Conservation (phyloP, 1,140 invertebrate genomes). For the Drosophila burlai region DNA sequence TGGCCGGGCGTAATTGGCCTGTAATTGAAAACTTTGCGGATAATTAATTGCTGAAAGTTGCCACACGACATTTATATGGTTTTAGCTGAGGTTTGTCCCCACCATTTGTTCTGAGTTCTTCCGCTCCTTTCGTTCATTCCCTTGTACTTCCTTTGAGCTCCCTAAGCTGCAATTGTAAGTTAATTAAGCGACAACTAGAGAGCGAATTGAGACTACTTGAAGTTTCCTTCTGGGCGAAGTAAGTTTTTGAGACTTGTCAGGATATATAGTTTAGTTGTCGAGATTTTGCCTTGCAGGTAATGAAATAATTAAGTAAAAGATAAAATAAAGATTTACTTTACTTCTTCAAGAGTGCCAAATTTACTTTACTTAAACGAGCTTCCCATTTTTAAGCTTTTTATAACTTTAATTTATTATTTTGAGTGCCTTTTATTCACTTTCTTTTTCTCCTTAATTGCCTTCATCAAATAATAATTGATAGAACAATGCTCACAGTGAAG, state of each 20-base stretch:
- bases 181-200: slow-evolving; percentile 67
- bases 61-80: slow-evolving; percentile 75
- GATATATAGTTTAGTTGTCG: not conserved
- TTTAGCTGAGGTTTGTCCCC: slow-evolving; percentile 65
- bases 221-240: slow-evolving; percentile 4
- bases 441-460: no score
- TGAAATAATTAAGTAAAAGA: not conserved
- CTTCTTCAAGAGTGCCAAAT: not conserved
- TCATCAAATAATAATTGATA: not conserved
- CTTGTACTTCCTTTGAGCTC: slow-evolving; percentile 13
- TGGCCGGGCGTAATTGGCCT: slow-evolving; percentile 67
- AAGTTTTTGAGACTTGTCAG: slow-evolving; percentile 4
- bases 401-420: not conserved
- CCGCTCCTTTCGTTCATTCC: not conserved
- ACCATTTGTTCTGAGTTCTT: slow-evolving; percentile 35
- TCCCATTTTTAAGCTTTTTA: not conserved
- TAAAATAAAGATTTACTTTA: not conserved
- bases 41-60: slow-evolving; percentile 79
- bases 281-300: not conserved
- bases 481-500: no score
- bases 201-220: slow-evolving; percentile 39
- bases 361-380: no score
- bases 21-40: slow-evolving; percentile 80
- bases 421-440: not conserved
- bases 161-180: slow-evolving; percentile 59